phyloP scores from a whole-genome alignment of 2,113 vertebrate species.

The Dascyllus trimaculatus region DNA sequence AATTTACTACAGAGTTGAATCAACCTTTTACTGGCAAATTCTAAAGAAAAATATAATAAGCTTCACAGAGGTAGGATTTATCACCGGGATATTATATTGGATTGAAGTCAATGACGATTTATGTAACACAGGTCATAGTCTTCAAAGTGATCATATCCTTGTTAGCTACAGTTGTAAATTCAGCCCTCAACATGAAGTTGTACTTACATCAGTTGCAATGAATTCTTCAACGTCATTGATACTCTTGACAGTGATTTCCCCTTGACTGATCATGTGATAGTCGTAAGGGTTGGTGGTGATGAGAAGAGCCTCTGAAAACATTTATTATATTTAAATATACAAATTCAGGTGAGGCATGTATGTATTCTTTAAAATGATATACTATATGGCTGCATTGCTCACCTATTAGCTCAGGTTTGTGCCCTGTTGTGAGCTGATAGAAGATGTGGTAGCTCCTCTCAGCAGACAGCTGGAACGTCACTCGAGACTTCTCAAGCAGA shows the following conservation, averaged over 20 bases:
- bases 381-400: too few relatives aligned
- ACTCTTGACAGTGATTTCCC: constrained; percentile 79
- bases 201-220: constrained; percentile 75
- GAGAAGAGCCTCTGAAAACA: constrained; percentile 78
- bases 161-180: too few relatives aligned
- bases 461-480: constrained; percentile 79
- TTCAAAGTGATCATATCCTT: too few relatives aligned
- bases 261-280: constrained; percentile 77
- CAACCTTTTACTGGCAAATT: too few relatives aligned
- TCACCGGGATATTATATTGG: too few relatives aligned
- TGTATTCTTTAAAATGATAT: too few relatives aligned
- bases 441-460: constrained; percentile 85
- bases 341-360: too few relatives aligned
- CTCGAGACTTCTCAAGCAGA: constrained; percentile 75
- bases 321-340: not conserved
- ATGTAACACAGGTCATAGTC: too few relatives aligned
- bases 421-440: constrained; percentile 81
- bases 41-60: too few relatives aligned
- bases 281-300: constrained; percentile 79
- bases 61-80: too few relatives aligned
- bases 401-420: constrained; percentile 81
- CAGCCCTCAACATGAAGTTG: not conserved
- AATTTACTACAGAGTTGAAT: too few relatives aligned
- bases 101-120: too few relatives aligned
- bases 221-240: constrained; percentile 78